A percentile compares a stretch with the other conserved stretches of the same genome.
phyloP scores from a whole-genome alignment of 2,113 vertebrate species.

The Scomber colias region DNA sequence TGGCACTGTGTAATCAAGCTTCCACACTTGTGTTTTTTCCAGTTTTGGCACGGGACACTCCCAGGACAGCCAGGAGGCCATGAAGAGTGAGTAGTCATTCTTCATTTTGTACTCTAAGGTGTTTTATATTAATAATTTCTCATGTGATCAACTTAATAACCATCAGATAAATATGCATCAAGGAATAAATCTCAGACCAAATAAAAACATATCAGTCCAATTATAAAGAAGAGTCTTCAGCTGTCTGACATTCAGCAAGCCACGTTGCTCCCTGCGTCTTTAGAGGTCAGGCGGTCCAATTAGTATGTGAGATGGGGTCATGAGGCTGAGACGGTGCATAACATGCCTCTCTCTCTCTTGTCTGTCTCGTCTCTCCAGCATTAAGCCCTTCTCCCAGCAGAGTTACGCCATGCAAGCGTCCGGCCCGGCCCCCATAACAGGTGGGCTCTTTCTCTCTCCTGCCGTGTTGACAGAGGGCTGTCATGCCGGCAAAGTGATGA shows the following conservation, averaged over 20 bases:
- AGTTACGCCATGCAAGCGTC: conserved; percentile 90
- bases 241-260: conserved; percentile 63
- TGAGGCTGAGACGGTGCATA: conserved; percentile 60
- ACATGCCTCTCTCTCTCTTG: conserved; percentile 64
- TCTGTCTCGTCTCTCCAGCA: conserved; percentile 82
- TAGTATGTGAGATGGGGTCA: conserved; percentile 69
- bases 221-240: conserved; percentile 65
- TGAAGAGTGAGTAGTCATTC: conserved; percentile 90
- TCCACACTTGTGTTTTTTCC: conserved; percentile 45
- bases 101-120: neutral
- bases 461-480: conserved; percentile 65
- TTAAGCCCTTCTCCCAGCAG: conserved; percentile 96
- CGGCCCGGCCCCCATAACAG: conserved; percentile 89
- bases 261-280: conserved; percentile 55
- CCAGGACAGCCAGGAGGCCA: conserved; percentile 90
- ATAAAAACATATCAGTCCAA: conserved; percentile 60
- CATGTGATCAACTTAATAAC: conserved; percentile 38
- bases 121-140: conserved; percentile 27
- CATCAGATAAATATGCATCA: conserved; percentile 59
- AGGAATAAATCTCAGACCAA: conserved; percentile 41
- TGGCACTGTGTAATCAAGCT: neutral
- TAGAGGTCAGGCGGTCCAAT: conserved; percentile 71
- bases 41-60: conserved; percentile 95
- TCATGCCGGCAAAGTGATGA: conserved; percentile 42
- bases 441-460: conserved; percentile 75